A percentile compares a stretch with the other conserved stretches of the same genome.
Evolutionary conservation across 2,113 vertebrate species (phyloP).

Genomic region (Perca fluviatilis): DNA sequence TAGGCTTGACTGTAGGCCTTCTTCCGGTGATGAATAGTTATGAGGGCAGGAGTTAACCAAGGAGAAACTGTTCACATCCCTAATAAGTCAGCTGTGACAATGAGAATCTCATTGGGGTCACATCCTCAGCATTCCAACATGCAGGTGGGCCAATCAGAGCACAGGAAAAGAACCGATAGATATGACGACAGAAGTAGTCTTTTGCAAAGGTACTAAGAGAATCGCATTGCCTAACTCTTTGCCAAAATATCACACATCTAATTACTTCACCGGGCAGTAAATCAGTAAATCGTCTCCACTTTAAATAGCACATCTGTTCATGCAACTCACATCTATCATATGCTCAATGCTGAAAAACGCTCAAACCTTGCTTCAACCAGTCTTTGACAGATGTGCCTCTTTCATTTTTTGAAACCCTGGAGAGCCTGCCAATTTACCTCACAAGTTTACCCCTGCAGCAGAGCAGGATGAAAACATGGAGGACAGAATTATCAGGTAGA

Average conservation of each 20-base stretch:
- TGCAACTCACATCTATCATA: constrained; percentile 37
- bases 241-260: constrained; percentile 39
- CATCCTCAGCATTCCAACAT: constrained; percentile 45
- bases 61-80: constrained; percentile 53
- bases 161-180: background rate
- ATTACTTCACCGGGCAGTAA: constrained; percentile 35
- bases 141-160: constrained; percentile 27
- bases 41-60: constrained; percentile 59
- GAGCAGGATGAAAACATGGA: constrained; percentile 12
- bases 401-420: constrained; percentile 45
- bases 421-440: constrained; percentile 52
- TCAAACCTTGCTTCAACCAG: constrained; percentile 24
- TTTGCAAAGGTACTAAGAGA: constrained; percentile 21
- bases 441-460: constrained; percentile 26
- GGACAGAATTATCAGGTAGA: background rate
- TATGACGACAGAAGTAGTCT: constrained; percentile 27
- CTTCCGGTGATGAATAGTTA: constrained; percentile 58
- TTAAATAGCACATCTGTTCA: constrained; percentile 49
- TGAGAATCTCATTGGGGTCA: constrained; percentile 35
- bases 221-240: constrained; percentile 9
- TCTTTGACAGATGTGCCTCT: constrained; percentile 42
- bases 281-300: constrained; percentile 44
- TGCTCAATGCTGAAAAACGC: constrained; percentile 29
- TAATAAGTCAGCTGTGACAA: constrained; percentile 35
- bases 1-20: constrained; percentile 43